A percentile compares a stretch with the other conserved stretches of the same genome.
Conservation (phyloP, 2,888 invertebrate species). For the Clusia tigrina region DNA sequence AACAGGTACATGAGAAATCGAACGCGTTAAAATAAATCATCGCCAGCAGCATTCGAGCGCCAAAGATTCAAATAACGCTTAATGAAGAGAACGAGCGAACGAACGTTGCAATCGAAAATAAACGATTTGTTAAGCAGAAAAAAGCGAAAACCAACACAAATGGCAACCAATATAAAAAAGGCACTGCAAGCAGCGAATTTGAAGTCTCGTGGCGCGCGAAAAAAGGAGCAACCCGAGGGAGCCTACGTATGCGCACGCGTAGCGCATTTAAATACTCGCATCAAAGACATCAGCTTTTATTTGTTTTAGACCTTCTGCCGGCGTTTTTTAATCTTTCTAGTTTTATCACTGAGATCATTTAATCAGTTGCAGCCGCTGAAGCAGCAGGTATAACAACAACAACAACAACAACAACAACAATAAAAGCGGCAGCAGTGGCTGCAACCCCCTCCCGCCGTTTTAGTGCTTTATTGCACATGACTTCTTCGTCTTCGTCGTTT, state of each 20-base stretch:
- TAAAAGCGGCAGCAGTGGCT: too few relatives aligned
- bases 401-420: too few relatives aligned
- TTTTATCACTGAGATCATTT: slow-evolving; percentile 2
- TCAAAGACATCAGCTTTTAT: not conserved
- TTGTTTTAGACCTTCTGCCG: slow-evolving; percentile 2
- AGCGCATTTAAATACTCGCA: not conserved
- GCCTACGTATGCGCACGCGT: too few relatives aligned
- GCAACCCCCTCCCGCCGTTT: not conserved
- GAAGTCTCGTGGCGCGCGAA: too few relatives aligned
- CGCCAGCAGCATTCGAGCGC: slow-evolving; percentile 12
- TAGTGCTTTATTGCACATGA: not conserved
- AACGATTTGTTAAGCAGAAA: too few relatives aligned
- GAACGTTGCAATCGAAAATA: slow-evolving; percentile 15
- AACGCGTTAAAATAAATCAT: slow-evolving; percentile 29
- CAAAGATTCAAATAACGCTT: slow-evolving; percentile 14
- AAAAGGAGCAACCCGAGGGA: not conserved
- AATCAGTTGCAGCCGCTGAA: not conserved
- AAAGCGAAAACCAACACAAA: slow-evolving; percentile 23
- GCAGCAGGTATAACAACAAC: too few relatives aligned
- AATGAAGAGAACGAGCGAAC: slow-evolving; percentile 23
- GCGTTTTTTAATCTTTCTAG: not conserved
- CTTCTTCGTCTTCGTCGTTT: not conserved
- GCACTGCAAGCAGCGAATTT: too few relatives aligned
- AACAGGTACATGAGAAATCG: slow-evolving; percentile 8
- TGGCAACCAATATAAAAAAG: slow-evolving; percentile 24